These are phyloP conservation scores for Flabesymbios commensalis DNA, from an alignment of 2,888 invertebrate species.

Conservation along the genomic window DNA sequence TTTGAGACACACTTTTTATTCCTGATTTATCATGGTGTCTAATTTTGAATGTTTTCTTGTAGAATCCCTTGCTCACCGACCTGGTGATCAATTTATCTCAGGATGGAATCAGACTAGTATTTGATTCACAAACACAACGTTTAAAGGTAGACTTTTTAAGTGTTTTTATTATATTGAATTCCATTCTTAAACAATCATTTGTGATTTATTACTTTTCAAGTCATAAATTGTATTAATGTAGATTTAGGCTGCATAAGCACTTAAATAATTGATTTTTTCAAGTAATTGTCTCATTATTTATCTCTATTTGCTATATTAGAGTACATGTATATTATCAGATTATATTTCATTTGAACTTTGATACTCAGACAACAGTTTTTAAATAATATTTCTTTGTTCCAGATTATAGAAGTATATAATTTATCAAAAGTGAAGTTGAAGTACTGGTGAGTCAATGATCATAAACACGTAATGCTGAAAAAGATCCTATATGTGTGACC, in stretches of 20 bases:
- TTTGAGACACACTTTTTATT: neutral
- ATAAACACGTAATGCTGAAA: too few relatives aligned
- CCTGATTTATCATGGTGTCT: neutral
- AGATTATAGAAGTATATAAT: slow-evolving; percentile 95
- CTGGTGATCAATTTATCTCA: slow-evolving; percentile 93
- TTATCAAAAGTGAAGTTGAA: slow-evolving; percentile 95
- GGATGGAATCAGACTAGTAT: slow-evolving; percentile 94
- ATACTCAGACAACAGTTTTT: neutral
- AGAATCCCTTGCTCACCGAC: slow-evolving; percentile 94
- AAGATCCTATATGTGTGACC: too few relatives aligned
- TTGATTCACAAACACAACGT: slow-evolving; percentile 92
- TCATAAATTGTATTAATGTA: neutral
- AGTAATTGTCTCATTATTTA: too few relatives aligned
- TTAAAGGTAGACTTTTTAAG: slow-evolving; percentile 70
- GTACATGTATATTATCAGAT: too few relatives aligned
- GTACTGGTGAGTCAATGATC: slow-evolving; percentile 85
- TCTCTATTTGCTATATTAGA: too few relatives aligned
- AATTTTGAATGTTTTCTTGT: too few relatives aligned
- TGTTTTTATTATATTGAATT: slow-evolving; percentile 1
- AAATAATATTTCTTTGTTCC: slow-evolving; percentile 42
- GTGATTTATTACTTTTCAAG: neutral
- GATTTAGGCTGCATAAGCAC: neutral
- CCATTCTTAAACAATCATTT: too few relatives aligned
- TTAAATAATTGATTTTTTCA: too few relatives aligned
- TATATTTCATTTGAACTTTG: too few relatives aligned